Base-by-base conservation (phyloP, 2,888 invertebrate species). In the Eupsilia transversa region DNA sequence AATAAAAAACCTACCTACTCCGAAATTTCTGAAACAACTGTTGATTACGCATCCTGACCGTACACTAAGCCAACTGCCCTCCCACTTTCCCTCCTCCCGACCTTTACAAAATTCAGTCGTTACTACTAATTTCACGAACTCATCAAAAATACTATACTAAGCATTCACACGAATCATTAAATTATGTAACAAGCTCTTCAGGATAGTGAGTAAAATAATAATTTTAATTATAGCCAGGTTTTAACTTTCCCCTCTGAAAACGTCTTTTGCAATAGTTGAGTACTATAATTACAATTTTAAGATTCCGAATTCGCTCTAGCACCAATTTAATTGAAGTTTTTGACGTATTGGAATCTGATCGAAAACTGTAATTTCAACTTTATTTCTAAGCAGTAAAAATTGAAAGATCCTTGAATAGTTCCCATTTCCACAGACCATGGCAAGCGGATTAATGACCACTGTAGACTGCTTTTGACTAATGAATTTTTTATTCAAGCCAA, bases 121-220 rank as follows among this genome's bases (percentile, higher is more conserved):
- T 72, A 59, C 63, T 67, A 63, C 52, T 61, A 74, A 85, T 79
- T 83, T 76, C 63, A 83, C 66, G 46, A 72, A 41, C 69, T 86
- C 73, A 83, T 78, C 81, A 86, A 80, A 85, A 80, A 77, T 72
- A 74, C 57, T 76, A 77, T 72, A 74, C 57, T 76, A 78, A 77
- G 60, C 66, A 83, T 73, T 77, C 80, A 74, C 72, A 80, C 74
- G 74, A 73, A 61, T 80, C 75, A 83, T 85, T 86, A 78, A 78
- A 80, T 86, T 78, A 86, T 75, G 77, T 79, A 77, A 84, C 81
- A 78, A 77, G 68, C 68, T 80, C 71, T 76, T 76, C 67, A 86
- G 65, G 52, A 77, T 79, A 86, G 49, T 72, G 65, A 64, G 72
- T 77, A 54, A 80, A 85, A 77, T 86, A 77, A 77, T 80, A 76